phyloP scores from a whole-genome alignment of 2,113 vertebrate genomes.

The Trogon surrucura region DNA sequence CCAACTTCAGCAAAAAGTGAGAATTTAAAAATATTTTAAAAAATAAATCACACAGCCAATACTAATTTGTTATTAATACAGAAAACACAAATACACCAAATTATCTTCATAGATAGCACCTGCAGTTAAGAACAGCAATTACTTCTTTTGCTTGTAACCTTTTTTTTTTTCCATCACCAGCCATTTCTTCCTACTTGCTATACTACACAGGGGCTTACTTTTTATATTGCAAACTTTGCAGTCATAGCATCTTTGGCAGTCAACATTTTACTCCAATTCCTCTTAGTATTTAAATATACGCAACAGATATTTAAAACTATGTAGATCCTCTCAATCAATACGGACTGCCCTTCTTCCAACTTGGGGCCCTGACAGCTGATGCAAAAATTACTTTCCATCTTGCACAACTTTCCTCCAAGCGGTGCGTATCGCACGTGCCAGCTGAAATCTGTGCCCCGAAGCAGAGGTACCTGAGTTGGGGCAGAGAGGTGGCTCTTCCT shows the following conservation, averaged over 20 bases:
- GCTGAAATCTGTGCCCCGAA: neutral
- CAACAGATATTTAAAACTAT: neutral
- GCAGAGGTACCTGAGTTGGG: neutral
- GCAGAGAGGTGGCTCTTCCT: neutral
- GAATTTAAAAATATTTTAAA: neutral
- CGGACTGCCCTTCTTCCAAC: neutral
- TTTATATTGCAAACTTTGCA: neutral
- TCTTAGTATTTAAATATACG: neutral
- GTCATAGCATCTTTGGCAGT: neutral
- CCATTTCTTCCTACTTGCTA: neutral
- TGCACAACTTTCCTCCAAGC: neutral
- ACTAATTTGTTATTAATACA: neutral
- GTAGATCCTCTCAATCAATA: neutral
- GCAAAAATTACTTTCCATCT: neutral
- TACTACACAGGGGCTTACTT: neutral
- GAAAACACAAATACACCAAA: neutral
- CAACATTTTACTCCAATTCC: neutral
- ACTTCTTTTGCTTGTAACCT: neutral
- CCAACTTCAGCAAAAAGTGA: neutral
- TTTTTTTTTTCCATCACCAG: neutral
- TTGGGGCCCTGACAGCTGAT: neutral
- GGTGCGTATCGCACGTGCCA: neutral
- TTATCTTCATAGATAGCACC: neutral
- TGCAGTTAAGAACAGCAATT: neutral
- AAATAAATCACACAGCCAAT: neutral